Percentiles rank a stretch among this genome's conserved stretches.
Conservation (phyloP, 1,140 invertebrate species). For the Planococcus citri region DNA sequence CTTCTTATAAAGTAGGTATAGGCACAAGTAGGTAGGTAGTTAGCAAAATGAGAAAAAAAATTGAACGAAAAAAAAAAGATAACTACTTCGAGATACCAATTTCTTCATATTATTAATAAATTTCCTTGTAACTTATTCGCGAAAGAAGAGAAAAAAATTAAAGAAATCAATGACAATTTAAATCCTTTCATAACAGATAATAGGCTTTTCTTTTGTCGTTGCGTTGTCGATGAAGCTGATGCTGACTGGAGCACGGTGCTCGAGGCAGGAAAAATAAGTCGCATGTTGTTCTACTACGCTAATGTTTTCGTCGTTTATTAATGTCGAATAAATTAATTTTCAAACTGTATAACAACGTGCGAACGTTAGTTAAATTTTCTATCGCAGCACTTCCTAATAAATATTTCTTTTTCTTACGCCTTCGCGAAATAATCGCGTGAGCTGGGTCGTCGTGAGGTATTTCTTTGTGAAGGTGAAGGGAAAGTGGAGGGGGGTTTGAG, state of each 20-base stretch:
- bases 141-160: too few relatives aligned
- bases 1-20: too few relatives aligned
- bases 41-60: too few relatives aligned
- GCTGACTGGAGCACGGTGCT: too few relatives aligned
- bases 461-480: too few relatives aligned
- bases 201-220: not conserved
- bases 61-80: too few relatives aligned
- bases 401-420: not conserved
- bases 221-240: too few relatives aligned
- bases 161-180: not conserved
- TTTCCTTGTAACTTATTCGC: not conserved
- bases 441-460: too few relatives aligned
- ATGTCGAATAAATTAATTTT: slow-evolving; percentile 5
- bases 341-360: not conserved
- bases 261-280: not conserved
- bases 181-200: not conserved
- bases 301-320: not conserved
- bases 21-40: too few relatives aligned
- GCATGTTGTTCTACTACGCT: not conserved
- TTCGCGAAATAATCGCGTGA: too few relatives aligned
- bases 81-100: too few relatives aligned
- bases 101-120: not conserved
- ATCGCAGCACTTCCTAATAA: not conserved
- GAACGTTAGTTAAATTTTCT: not conserved
- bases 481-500: too few relatives aligned